Evolutionary conservation across 2,797 vertebrate species (phyloP), one percentile per base, ranked within the genome.

Genomic region (Takifugu rubripes): DNA sequence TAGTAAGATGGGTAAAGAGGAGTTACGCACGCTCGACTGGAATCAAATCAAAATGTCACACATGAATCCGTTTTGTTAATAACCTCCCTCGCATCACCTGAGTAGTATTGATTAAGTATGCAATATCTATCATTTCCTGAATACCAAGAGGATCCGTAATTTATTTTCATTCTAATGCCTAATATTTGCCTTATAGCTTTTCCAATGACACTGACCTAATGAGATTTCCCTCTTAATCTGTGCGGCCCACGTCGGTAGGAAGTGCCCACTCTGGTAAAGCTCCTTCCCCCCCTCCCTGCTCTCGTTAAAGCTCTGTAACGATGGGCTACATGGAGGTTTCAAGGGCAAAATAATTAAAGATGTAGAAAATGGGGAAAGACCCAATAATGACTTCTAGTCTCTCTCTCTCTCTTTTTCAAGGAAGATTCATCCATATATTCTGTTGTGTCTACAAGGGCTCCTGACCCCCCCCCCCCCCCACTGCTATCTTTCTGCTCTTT

Each of bases 311-410:
- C 87, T 75, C 85, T 92, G 90, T 92, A 94, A 93, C 92, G 91
- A 89, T 90, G 93, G 91, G 88, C 85, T 90, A 89, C 84, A 71
- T 91, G 90, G 71, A 91, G 90, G 89, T 92, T 93, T 88, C 72
- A 87, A 93, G 92, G 92, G 93, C 92, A 90, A 65, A 57, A 53
- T 70, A 79, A 61, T 71, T 52, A 64, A 70, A 75, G 68, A 62
- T 49, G 61, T 58, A 57, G 33, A 64, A 70, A 48, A 71, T 27
- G 25, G 52, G 56, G 66, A 62, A 59, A 56, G 57, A 70, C 74
- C 70, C 58, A 59, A 72, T 66, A 68, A 56, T 3, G 24, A 75
- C 3, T 59, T 52, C 24, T 64, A 66, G 70, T 59, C 24, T 62
- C 64, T 70, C 52, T 84, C 72, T 77, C 80, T 70, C 73, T 17